Evolutionary conservation across 2,888 invertebrate genomes (phyloP).

Genomic region (Drosophila nigritarsus): DNA sequence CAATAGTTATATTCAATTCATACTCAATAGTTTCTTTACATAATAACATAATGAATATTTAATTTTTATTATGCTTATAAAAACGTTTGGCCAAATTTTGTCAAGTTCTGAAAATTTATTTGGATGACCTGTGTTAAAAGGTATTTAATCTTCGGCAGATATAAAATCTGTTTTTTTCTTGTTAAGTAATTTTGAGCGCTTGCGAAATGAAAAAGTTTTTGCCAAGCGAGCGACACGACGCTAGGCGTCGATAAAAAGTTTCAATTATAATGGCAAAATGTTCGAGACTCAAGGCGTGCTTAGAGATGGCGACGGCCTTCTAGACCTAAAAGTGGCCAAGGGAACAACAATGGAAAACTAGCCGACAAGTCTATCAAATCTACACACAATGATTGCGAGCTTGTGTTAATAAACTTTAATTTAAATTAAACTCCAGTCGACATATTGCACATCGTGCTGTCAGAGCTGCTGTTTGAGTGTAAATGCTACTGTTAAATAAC

Average conservation of each 20-base stretch:
- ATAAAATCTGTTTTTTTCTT: slow-evolving; percentile 1
- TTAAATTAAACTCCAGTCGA: background rate
- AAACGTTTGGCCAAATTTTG: background rate
- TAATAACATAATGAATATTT: background rate
- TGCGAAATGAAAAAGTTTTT: slow-evolving; percentile 76
- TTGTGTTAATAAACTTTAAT: background rate
- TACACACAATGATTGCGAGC: background rate
- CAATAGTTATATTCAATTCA: background rate
- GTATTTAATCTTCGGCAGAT: background rate
- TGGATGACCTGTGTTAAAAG: background rate
- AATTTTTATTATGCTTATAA: background rate
- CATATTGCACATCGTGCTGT: background rate
- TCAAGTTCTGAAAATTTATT: background rate
- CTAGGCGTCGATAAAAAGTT: slow-evolving; percentile 67
- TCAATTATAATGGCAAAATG: slow-evolving; percentile 72
- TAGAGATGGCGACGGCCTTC: slow-evolving; percentile 3
- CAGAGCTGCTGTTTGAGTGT: background rate
- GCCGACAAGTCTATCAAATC: background rate
- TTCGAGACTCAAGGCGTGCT: slow-evolving; percentile 20
- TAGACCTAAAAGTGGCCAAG: background rate
- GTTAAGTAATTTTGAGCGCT: slow-evolving; percentile 73
- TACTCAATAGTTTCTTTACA: background rate
- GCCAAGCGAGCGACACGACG: slow-evolving; percentile 41
- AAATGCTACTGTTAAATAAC: slow-evolving; percentile 11
- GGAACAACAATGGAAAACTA: slow-evolving; percentile 1